A percentile compares a stretch with the other conserved stretches of the same genome.
These are phyloP conservation scores for Melangyna quadrimaculata DNA, from an alignment of 2,888 invertebrate genomes.

Conservation along the genomic window DNA sequence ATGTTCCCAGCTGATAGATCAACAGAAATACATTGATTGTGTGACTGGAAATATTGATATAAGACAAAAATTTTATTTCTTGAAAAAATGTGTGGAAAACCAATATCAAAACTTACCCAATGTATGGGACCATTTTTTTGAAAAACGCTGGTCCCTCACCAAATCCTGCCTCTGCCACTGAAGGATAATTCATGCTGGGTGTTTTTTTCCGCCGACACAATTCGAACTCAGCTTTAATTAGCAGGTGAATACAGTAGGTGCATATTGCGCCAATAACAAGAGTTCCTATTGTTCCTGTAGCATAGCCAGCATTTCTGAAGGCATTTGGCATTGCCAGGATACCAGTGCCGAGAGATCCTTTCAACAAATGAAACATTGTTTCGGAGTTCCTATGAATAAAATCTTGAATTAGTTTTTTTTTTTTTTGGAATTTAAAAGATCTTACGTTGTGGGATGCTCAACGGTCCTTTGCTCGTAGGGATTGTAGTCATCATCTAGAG, in stretches of 20 bases:
- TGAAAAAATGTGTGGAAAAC: neutral
- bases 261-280: constrained; percentile 92
- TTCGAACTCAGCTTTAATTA: constrained; percentile 84
- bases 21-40: constrained; percentile 88
- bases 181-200: constrained; percentile 89
- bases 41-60: constrained; percentile 82
- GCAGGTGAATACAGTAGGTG: constrained; percentile 95
- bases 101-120: constrained; percentile 84
- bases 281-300: constrained; percentile 90
- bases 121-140: constrained; percentile 84
- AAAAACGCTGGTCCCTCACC: constrained; percentile 88
- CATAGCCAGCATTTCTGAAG: constrained; percentile 84
- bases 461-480: constrained; percentile 86
- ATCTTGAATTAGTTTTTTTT: neutral
- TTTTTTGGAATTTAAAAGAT: constrained; percentile 59
- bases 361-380: constrained; percentile 93
- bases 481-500: constrained; percentile 83
- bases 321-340: constrained; percentile 93
- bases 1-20: constrained; percentile 96
- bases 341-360: constrained; percentile 96
- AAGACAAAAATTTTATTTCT: neutral
- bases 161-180: constrained; percentile 90
- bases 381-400: constrained; percentile 87
- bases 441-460: constrained; percentile 88
- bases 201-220: constrained; percentile 83